Base-by-base conservation (phyloP, 2,797 vertebrate genomes). In the Enteromius anoplus region DNA sequence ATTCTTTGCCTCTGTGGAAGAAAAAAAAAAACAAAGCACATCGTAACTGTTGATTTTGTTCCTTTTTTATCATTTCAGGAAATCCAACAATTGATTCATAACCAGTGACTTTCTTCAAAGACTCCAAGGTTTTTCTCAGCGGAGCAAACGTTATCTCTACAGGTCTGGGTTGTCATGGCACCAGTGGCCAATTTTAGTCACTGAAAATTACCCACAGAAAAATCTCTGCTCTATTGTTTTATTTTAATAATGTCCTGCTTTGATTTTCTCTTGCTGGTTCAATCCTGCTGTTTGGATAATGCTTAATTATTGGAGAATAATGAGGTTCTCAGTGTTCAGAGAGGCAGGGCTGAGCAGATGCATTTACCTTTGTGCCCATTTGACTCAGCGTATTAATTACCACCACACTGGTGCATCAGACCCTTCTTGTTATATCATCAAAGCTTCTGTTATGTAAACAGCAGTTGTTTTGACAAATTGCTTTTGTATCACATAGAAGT, bases 311-410 rank as follows among this genome's bases (percentile, higher is more conserved):
- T 40, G 65, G 42, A 45, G 78, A 17, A 23, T 85, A 85, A 86
- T 82, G 75, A 82, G 68, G 78, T 78, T 82, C 77, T 86, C 49
- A 3, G 29, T 58, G 85, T 66, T 53, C 23, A 2, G 23, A 29
- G 73, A 79, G 72, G 55, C 76, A 3, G 17, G 84, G 68, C 26
- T 51, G 58, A 78, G 68, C 83, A 70, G 83, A 85, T 76, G 66
- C 81, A 42, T 83, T 85, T 86, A 85, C 83, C 80, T 75, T 45
- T 72, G 62, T 42, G 40, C 71, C 51, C 53, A 47, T 85, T 73
- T 78, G 68, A 84, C 78, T 69, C 53, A 9, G 69, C 37, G 34
- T 86, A 77, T 85, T 88, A 86, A 86, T 86, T 88, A 86, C 65
- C 76, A 83, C 11, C 51, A 34, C 53, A 79, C 51, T 75, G 58